Base-by-base conservation (phyloP, 2,888 invertebrate species). In the Ochlodes sylvanus region DNA sequence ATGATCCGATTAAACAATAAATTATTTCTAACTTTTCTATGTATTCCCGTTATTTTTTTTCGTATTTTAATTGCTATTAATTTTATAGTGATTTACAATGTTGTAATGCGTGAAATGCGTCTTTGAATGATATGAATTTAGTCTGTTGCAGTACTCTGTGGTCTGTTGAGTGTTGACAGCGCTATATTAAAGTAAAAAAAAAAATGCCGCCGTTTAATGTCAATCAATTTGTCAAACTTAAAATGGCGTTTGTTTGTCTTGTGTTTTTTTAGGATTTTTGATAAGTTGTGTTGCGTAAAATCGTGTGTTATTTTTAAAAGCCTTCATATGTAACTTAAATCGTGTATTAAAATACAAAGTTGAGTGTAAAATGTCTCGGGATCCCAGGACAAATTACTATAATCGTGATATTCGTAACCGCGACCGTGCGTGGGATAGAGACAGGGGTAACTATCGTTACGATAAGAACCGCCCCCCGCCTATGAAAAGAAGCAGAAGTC, bases 401-500 rank as follows among this genome's bases (percentile, higher is more conserved):
- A 68, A 64, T 52, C 69, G 76, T 38, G 73, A 77, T 21, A 69
- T 72, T 32, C 73, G 77, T 0, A 72, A 75, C 17, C 73, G 78
- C 15, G 75, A 73, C 7, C 71, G 71, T 9, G 80, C 78, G 19
- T 77, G 85, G 41, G 80, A 80, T 50, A 77, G 84, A 44, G 81
- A 82, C 4, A 76, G 83, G 7, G 82, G 81, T 4, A 79, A 82
- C 4, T 83, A 84, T 56, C 77, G 79, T 10, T 73, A 73, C 61
- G 72, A 77, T 32, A 76, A 75, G 56, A 75, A 76, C 47, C 77
- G 78, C 9, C 64, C 75, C 32, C 66, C 79, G 12, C 71, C 79
- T 2, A 75, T 85, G 47, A 89, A 87, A 65, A 79, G 87, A 4
- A 90, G 88, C 73, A 82, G 86, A 15, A 86, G 87, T 64, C 83